These are phyloP conservation scores for Cerceris rybyensis DNA, from an alignment of 2,888 invertebrate species.

Conservation along the genomic window DNA sequence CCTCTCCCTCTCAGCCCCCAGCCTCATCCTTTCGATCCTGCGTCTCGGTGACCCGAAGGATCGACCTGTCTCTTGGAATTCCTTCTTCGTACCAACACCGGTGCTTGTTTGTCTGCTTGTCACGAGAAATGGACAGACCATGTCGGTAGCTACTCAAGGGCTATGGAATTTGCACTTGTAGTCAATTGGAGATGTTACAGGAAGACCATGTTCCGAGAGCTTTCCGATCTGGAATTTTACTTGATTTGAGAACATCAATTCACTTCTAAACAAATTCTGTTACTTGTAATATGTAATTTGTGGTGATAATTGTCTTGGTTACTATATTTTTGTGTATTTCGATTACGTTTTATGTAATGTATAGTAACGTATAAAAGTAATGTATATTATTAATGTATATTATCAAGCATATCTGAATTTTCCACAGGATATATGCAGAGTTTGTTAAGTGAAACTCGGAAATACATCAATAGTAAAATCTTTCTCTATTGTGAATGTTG, in stretches of 20 bases:
- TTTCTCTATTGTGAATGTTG: too few relatives aligned
- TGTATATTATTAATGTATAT: too few relatives aligned
- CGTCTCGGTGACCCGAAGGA: conserved; percentile 50
- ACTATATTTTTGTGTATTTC: background rate
- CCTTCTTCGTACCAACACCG: conserved; percentile 45
- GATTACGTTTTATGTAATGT: background rate
- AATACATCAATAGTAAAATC: too few relatives aligned
- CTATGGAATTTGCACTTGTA: conserved; percentile 42
- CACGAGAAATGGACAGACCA: conserved; percentile 54
- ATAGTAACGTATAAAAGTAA: background rate
- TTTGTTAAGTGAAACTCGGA: too few relatives aligned
- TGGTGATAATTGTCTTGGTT: background rate
- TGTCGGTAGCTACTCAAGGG: conserved; percentile 44
- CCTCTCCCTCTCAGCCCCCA: conserved; percentile 3
- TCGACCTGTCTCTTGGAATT: conserved; percentile 58
- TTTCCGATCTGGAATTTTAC: background rate
- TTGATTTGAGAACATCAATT: too few relatives aligned
- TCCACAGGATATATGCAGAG: too few relatives aligned
- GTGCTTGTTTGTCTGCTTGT: conserved; percentile 65
- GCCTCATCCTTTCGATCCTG: conserved; percentile 22
- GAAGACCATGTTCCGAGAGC: background rate
- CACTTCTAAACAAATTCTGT: background rate
- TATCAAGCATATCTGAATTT: too few relatives aligned
- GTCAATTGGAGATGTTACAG: conserved; percentile 31
- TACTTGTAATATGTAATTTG: background rate